phyloP scores from a whole-genome alignment of 53 echinoderm and acorn worm genomes.

The Holothuria leucospilota region DNA sequence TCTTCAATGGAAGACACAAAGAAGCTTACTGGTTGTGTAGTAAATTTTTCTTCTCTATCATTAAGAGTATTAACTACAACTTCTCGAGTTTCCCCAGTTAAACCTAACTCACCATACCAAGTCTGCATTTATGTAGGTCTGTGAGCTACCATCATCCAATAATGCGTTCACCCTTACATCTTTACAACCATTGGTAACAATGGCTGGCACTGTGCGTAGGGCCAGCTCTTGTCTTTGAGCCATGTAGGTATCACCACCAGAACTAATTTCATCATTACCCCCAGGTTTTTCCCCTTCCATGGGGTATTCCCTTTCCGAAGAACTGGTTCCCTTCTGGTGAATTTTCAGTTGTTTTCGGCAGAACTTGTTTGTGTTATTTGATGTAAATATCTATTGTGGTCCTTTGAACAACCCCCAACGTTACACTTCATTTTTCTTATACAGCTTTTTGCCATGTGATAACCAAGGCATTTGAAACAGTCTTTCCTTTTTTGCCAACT shows the following conservation, averaged over 20 bases:
- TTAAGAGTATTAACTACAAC: not conserved
- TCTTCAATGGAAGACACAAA: not conserved
- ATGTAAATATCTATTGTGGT: too few species aligned
- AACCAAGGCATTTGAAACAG: not conserved
- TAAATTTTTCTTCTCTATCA: constrained; percentile 14
- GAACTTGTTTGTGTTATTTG: too few species aligned
- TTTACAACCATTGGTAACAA: constrained; percentile 11
- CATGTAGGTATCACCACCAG: not conserved
- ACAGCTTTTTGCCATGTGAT: too few species aligned
- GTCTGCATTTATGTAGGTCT: constrained; percentile 24
- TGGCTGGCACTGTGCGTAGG: constrained; percentile 9
- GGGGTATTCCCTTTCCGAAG: too few species aligned
- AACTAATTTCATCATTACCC: too few species aligned
- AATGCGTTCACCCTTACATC: constrained; percentile 12
- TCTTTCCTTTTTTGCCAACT: constrained; percentile 11
- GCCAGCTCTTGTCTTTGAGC: not conserved
- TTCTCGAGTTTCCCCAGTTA: not conserved
- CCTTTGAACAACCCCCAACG: too few species aligned
- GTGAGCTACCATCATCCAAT: constrained; percentile 38
- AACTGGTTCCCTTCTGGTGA: too few species aligned
- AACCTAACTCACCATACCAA: not conserved
- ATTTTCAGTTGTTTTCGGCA: too few species aligned
- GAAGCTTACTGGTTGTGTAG: not conserved
- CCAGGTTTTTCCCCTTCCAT: not conserved
- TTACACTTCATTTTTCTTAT: too few species aligned